Evolutionary conservation across 2,797 vertebrate species (phyloP).

Genomic region (Chaetophractus vellerosus): DNA sequence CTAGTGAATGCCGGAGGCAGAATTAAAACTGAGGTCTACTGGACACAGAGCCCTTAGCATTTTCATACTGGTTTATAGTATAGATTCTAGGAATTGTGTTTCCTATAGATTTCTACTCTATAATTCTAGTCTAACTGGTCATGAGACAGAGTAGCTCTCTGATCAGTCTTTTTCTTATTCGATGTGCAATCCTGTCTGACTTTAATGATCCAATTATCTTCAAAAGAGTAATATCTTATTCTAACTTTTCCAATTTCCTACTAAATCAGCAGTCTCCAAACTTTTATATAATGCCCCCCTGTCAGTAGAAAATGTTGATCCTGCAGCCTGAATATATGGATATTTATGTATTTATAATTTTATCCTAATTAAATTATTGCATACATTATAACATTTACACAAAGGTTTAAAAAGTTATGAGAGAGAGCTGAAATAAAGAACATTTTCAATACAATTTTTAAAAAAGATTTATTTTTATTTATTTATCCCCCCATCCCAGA

Average conservation of each 20-base stretch:
- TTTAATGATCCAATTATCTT: neutral
- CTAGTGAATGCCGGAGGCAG: neutral
- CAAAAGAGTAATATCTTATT: neutral
- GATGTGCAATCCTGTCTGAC: neutral
- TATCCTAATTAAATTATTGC: neutral
- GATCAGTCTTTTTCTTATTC: neutral
- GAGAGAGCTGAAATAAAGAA: neutral
- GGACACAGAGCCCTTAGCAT: neutral
- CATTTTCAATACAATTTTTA: neutral
- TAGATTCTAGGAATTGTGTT: neutral
- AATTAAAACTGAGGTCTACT: neutral
- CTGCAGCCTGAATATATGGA: neutral
- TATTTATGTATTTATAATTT: constrained; percentile 24
- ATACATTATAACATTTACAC: constrained; percentile 13
- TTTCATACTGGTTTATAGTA: neutral
- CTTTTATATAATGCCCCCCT: neutral
- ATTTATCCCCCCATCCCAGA: no score
- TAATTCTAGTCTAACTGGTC: neutral
- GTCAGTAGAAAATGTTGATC: neutral
- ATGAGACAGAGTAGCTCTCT: neutral
- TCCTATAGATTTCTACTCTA: neutral
- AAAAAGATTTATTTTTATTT: no score
- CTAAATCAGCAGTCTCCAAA: neutral
- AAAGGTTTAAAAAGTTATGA: neutral
- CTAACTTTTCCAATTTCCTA: neutral